Evolutionary conservation across 2,888 invertebrate species (phyloP).

Genomic region (Lasioglossum morio): DNA sequence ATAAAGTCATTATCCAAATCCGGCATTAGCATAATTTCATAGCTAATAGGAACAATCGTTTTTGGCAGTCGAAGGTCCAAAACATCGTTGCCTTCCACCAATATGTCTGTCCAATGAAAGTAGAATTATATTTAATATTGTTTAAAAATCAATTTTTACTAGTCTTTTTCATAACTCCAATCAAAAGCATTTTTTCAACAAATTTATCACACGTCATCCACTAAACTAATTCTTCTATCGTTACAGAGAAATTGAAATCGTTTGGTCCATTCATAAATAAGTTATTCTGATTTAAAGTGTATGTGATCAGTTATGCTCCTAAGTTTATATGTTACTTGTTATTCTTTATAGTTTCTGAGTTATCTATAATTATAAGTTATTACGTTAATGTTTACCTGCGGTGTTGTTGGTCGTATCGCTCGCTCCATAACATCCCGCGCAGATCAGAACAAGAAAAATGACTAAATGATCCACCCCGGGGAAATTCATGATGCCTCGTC

Average conservation of each 20-base stretch:
- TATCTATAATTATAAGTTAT: neutral
- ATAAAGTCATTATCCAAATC: constrained; percentile 85
- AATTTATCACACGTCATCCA: too few relatives aligned
- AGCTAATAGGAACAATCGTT: constrained; percentile 86
- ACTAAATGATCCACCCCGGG: neutral
- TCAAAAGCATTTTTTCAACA: too few relatives aligned
- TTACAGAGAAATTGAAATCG: too few relatives aligned
- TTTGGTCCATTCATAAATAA: too few relatives aligned
- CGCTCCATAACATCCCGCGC: neutral
- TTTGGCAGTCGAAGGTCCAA: constrained; percentile 82
- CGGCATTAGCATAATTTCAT: constrained; percentile 86
- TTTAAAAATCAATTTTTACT: too few relatives aligned
- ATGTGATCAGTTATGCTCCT: too few relatives aligned
- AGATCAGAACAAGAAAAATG: constrained; percentile 4
- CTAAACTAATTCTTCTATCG: too few relatives aligned
- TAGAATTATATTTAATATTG: neutral
- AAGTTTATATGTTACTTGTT: neutral
- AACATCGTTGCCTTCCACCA: neutral
- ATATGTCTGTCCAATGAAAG: neutral
- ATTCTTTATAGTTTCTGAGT: neutral
- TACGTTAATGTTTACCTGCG: constrained; percentile 27
- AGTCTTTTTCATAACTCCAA: too few relatives aligned
- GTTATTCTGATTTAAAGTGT: too few relatives aligned
- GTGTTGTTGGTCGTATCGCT: neutral
- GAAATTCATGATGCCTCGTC: constrained; percentile 27